phyloP scores from a whole-genome alignment of 92 coral and sea anemone species.

The Zoanthus sansibaricus region DNA sequence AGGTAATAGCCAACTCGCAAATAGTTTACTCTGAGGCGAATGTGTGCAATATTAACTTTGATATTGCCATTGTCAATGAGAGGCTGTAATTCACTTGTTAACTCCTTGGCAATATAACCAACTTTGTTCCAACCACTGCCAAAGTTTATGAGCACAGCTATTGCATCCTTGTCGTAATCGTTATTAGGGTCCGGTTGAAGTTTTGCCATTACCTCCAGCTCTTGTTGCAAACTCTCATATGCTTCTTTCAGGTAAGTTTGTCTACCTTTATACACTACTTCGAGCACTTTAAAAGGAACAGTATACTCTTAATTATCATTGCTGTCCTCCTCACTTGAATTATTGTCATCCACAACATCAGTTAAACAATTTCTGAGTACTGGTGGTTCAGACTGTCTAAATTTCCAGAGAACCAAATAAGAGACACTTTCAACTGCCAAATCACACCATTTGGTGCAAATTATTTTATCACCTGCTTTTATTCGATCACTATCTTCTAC shows the following conservation, averaged over 20 bases:
- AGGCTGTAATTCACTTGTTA: conserved; percentile 35
- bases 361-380: not conserved
- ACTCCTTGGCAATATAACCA: conserved; percentile 49
- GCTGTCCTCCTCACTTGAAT: not conserved
- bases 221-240: not conserved
- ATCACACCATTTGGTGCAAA: conserved; percentile 40
- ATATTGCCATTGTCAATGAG: not conserved
- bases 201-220: not conserved
- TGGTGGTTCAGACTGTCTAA: not conserved
- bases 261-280: conserved; percentile 37
- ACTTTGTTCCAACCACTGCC: conserved; percentile 36
- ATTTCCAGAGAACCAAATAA: conserved; percentile 53
- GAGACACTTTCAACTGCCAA: conserved; percentile 14
- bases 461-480: not conserved
- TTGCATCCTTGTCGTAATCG: conserved; percentile 51
- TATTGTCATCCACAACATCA: not conserved
- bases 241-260: conserved; percentile 32
- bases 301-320: conserved; percentile 2
- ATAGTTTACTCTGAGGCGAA: conserved; percentile 19
- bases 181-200: conserved; percentile 52
- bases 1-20: conserved; percentile 16
- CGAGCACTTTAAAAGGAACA: conserved; percentile 45
- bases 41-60: conserved; percentile 4
- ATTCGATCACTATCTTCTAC: not conserved
- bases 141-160: conserved; percentile 39